These are phyloP conservation scores for Pithys albifrons DNA, from an alignment of 2,113 vertebrate genomes.

Conservation along the genomic window DNA sequence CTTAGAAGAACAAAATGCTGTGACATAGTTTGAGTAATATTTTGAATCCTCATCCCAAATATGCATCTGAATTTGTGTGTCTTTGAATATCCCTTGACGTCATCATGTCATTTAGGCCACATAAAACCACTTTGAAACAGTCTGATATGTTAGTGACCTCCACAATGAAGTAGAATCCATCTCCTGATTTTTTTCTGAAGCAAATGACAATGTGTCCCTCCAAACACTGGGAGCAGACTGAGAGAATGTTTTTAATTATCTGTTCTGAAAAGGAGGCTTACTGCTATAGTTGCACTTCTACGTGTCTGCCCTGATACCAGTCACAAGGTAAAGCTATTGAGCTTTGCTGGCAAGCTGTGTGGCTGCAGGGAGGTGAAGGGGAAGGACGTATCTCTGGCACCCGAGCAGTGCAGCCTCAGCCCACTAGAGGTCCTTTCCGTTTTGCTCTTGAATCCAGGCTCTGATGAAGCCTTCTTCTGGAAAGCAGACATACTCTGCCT, in stretches of 20 bases:
- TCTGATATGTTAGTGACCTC: not conserved
- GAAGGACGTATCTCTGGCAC: not conserved
- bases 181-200: not conserved
- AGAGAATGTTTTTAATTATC: not conserved
- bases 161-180: not conserved
- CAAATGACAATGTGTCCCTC: not conserved
- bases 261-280: not conserved
- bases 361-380: not conserved
- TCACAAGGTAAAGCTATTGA: not conserved
- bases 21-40: not conserved
- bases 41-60: not conserved
- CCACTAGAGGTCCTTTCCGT: constrained; percentile 51
- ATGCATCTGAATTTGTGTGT: not conserved
- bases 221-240: accelerated
- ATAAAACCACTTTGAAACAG: not conserved
- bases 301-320: not conserved
- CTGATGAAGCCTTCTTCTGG: not conserved
- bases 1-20: not conserved
- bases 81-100: not conserved
- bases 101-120: not conserved
- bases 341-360: not conserved
- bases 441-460: not conserved
- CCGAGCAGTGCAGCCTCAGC: not conserved
- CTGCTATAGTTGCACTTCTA: not conserved
- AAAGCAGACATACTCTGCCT: not conserved